These are phyloP conservation scores for Pseudorectes ferrugineus DNA, from an alignment of 2,113 vertebrate species.

Conservation along the genomic window DNA sequence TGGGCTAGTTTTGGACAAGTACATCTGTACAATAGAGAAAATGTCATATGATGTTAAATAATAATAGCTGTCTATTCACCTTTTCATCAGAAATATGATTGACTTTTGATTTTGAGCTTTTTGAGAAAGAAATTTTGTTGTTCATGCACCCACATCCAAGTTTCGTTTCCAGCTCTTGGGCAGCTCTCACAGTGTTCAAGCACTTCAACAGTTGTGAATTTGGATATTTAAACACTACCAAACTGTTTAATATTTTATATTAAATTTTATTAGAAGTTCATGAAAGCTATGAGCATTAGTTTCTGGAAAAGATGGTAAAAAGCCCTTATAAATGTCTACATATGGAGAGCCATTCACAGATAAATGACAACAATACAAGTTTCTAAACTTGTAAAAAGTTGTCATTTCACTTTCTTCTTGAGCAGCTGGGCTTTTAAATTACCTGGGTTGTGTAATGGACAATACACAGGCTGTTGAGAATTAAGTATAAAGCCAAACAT, in stretches of 20 bases:
- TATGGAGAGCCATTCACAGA: background rate
- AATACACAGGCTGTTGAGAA: background rate
- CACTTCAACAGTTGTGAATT: background rate
- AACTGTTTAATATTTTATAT: background rate
- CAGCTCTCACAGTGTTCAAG: background rate
- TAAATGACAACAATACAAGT: background rate
- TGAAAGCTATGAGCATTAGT: background rate
- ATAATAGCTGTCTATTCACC: background rate
- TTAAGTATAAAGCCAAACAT: constrained; percentile 11
- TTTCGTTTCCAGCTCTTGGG: background rate
- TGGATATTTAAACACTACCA: background rate
- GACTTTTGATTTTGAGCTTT: background rate
- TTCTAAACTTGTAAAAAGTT: background rate
- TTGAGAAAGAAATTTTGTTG: background rate
- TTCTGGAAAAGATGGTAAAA: background rate
- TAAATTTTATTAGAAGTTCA: background rate
- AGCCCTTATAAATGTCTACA: background rate
- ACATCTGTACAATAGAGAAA: background rate
- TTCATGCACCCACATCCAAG: background rate
- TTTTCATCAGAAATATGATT: background rate
- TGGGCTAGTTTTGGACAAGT: background rate
- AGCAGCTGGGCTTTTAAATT: constrained; percentile 10
- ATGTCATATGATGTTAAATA: background rate
- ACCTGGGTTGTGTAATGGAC: constrained; percentile 20
- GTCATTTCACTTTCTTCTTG: background rate